A percentile compares a stretch with the other conserved stretches of the same genome.
These are phyloP conservation scores for Linnaemya tessellans DNA, from an alignment of 2,888 invertebrate genomes.

Conservation along the genomic window DNA sequence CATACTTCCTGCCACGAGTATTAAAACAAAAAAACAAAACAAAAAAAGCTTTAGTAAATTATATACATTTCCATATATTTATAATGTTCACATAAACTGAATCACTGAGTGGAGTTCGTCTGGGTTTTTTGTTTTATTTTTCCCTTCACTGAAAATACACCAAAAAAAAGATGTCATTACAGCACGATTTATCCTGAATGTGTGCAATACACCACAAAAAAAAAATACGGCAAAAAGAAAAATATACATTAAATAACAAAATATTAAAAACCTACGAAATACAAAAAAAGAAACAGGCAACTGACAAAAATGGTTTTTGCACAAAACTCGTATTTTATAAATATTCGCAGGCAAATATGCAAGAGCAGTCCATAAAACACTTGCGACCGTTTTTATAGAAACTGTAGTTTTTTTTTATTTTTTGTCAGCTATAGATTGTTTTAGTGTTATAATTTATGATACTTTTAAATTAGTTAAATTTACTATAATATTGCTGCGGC, in stretches of 20 bases:
- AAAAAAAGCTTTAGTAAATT: slow-evolving; percentile 48
- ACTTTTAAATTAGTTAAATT: neutral
- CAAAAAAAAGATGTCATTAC: slow-evolving; percentile 35
- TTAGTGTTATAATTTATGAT: neutral
- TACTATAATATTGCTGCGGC: neutral
- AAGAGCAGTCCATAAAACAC: slow-evolving; percentile 23
- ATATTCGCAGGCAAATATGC: slow-evolving; percentile 23
- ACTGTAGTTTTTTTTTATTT: slow-evolving; percentile 1
- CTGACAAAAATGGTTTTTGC: slow-evolving; percentile 25
- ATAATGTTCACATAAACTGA: slow-evolving; percentile 44
- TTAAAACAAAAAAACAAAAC: slow-evolving; percentile 12
- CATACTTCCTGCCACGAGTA: slow-evolving; percentile 18
- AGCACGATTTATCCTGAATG: slow-evolving; percentile 46
- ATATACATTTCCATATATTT: slow-evolving; percentile 51
- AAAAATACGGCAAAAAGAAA: slow-evolving; percentile 16
- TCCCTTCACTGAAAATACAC: neutral
- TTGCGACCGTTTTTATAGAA: slow-evolving; percentile 26
- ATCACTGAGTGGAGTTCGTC: slow-evolving; percentile 50
- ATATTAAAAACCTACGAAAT: slow-evolving; percentile 41
- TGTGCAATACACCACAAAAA: slow-evolving; percentile 29
- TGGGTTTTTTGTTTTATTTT: slow-evolving; percentile 43
- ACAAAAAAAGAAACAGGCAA: neutral
- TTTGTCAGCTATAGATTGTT: neutral
- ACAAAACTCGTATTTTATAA: slow-evolving; percentile 39
- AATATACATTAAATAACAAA: slow-evolving; percentile 38